These are phyloP conservation scores for Brachionus angularis DNA, from an alignment of 1,140 invertebrate genomes.

Conservation along the genomic window DNA sequence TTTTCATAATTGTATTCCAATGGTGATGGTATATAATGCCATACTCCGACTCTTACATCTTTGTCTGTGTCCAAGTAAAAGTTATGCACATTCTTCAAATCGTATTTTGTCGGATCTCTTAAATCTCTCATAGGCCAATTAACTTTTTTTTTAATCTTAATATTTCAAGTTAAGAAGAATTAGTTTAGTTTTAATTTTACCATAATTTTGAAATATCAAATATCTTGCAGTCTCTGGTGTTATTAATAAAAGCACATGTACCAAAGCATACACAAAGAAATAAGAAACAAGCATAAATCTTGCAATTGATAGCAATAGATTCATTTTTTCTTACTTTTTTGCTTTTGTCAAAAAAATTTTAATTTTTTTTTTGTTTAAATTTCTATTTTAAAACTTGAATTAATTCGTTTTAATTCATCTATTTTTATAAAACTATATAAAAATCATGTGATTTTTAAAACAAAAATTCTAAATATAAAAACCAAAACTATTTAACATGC, in stretches of 20 bases:
- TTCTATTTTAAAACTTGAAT: too few species aligned
- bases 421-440: too few species aligned
- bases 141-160: too few species aligned
- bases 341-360: background rate
- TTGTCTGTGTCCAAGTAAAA: constrained; percentile 34
- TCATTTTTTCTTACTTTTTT: constrained; percentile 1
- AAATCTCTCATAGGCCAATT: constrained; percentile 36
- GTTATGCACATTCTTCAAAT: constrained; percentile 9
- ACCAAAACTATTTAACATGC: too few species aligned
- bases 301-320: constrained; percentile 24
- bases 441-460: constrained; percentile 8
- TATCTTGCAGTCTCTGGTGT: constrained; percentile 39
- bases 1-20: constrained; percentile 15
- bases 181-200: background rate
- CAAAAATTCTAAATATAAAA: background rate
- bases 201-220: constrained; percentile 24
- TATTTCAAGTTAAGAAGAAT: too few species aligned
- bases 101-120: background rate
- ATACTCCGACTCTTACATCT: constrained; percentile 27
- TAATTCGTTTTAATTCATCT: too few species aligned
- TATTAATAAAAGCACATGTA: background rate
- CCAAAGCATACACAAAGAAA: background rate
- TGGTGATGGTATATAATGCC: constrained; percentile 32
- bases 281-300: constrained; percentile 21
- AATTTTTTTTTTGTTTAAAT: background rate